Evolutionary conservation across 1,140 invertebrate genomes (phyloP).

Genomic region (Calosoma granatense): DNA sequence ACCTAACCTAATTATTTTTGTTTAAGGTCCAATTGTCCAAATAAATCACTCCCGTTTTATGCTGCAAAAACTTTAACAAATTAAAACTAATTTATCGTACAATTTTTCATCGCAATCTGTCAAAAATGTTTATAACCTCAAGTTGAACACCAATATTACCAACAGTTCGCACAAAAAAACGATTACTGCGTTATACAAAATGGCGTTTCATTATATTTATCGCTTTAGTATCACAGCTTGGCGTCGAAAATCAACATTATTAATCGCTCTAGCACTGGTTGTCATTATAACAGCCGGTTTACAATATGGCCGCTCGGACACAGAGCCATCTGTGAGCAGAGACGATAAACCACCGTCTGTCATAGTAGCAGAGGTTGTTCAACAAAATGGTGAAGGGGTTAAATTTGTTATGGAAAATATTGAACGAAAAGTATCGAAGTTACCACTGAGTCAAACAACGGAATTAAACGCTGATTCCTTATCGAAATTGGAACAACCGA

Average conservation of each 20-base stretch:
- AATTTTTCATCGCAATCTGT: no score
- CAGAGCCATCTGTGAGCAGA: constrained; percentile 10
- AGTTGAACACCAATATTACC: no score
- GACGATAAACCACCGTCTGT: neutral
- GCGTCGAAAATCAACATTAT: constrained; percentile 29
- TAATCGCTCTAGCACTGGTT: constrained; percentile 23
- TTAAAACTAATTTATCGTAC: no score
- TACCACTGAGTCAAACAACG: constrained; percentile 7
- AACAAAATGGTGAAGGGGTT: constrained; percentile 16
- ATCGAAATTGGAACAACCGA: constrained; percentile 15
- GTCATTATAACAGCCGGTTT: constrained; percentile 28
- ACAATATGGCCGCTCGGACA: constrained; percentile 23
- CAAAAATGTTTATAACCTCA: no score
- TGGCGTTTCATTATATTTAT: constrained; percentile 21
- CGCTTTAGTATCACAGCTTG: constrained; percentile 26
- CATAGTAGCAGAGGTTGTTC: constrained; percentile 13
- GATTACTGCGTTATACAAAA: no score
- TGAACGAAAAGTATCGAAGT: constrained; percentile 4
- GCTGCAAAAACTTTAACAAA: no score
- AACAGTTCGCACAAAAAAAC: no score
- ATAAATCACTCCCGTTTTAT: no score
- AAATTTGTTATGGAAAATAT: constrained; percentile 15
- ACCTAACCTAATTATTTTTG: no score
- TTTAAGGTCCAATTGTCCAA: no score
- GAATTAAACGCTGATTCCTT: constrained; percentile 11